These are phyloP conservation scores for Coelogynopora nodosa DNA, from an alignment of 2,888 invertebrate species.

Conservation along the genomic window DNA sequence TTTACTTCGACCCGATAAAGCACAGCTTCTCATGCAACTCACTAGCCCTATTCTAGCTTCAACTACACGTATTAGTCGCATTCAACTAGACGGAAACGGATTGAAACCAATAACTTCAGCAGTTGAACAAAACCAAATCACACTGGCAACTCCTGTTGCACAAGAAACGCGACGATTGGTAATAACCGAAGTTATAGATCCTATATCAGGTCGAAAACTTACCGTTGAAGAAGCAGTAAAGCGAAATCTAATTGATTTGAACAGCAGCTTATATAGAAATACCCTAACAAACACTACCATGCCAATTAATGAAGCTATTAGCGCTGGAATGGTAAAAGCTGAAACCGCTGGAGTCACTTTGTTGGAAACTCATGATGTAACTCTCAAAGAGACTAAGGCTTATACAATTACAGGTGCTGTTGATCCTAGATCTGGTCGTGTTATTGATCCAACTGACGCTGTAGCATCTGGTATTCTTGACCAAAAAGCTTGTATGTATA, in stretches of 20 bases:
- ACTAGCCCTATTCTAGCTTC: constrained; percentile 1
- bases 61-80: background rate
- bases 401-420: constrained; percentile 76
- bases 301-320: constrained; percentile 77
- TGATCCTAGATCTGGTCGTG: constrained; percentile 80
- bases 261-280: constrained; percentile 66
- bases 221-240: constrained; percentile 72
- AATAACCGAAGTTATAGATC: constrained; percentile 55
- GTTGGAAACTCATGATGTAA: constrained; percentile 72
- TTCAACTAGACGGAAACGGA: constrained; percentile 1
- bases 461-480: constrained; percentile 74
- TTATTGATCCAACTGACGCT: constrained; percentile 69
- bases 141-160: background rate
- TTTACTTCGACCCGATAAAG: background rate
- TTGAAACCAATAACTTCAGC: background rate
- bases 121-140: background rate
- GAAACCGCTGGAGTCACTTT: constrained; percentile 58
- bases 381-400: constrained; percentile 69
- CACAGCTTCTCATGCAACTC: constrained; percentile 1
- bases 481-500: constrained; percentile 64
- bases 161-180: constrained; percentile 27
- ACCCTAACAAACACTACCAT: constrained; percentile 75
- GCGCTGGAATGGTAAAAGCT: constrained; percentile 72
- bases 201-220: constrained; percentile 59
- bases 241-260: constrained; percentile 77